phyloP scores from a whole-genome alignment of 2,113 vertebrate genomes.

The Toxotes jaculatrix region DNA sequence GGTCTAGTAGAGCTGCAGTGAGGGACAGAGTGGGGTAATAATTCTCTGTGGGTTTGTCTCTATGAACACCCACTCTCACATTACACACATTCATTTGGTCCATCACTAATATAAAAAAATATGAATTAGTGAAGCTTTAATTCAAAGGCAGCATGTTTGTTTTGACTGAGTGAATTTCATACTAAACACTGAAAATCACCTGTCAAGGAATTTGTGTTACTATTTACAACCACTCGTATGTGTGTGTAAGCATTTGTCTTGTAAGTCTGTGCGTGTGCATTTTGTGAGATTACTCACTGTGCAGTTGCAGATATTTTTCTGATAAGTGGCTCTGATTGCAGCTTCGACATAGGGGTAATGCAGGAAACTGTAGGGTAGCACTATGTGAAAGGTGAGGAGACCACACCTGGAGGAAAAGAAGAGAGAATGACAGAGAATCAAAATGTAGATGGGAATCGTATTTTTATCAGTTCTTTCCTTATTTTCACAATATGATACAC shows the following conservation, averaged over 20 bases:
- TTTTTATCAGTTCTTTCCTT: not conserved
- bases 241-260: not conserved
- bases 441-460: not conserved
- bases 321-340: conserved; percentile 86
- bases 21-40: not conserved
- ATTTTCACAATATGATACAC: not conserved
- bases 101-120: not conserved
- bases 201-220: not conserved
- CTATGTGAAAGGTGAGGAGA: conserved; percentile 89
- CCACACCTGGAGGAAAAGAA: conserved; percentile 84
- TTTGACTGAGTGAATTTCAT: not conserved
- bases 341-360: conserved; percentile 87
- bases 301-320: conserved; percentile 89
- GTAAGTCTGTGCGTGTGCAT: conserved; percentile 9
- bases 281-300: conserved; percentile 76
- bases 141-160: not conserved
- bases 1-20: not conserved
- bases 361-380: conserved; percentile 89
- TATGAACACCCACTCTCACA: not conserved
- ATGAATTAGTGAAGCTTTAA: not conserved
- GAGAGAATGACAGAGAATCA: not conserved
- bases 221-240: not conserved
- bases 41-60: not conserved
- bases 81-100: not conserved
- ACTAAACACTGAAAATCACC: not conserved